A percentile compares a stretch with the other conserved stretches of the same genome.
Conservation (phyloP, 2,113 vertebrate species). For the Brachypteracias leptosomus region DNA sequence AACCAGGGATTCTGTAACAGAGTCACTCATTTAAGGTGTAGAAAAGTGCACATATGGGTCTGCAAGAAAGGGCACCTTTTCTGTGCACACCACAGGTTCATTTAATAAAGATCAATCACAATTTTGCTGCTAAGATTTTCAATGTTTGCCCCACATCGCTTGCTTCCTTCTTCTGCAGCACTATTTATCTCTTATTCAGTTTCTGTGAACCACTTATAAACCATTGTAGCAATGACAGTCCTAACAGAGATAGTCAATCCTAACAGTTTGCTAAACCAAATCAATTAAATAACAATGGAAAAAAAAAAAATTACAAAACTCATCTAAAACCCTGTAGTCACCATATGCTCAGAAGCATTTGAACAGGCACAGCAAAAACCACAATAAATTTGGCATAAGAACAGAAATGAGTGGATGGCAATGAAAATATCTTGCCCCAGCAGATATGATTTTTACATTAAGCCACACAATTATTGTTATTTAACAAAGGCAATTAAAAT, state of each 20-base stretch:
- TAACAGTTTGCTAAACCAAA: not conserved
- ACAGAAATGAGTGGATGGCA: not conserved
- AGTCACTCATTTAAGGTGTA: not conserved
- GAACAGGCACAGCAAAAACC: not conserved
- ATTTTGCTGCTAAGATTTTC: not conserved
- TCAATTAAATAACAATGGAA: not conserved
- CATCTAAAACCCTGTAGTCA: not conserved
- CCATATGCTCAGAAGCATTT: not conserved
- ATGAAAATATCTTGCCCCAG: not conserved
- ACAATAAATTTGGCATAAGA: not conserved
- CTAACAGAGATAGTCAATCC: not conserved
- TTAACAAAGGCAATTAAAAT: not conserved
- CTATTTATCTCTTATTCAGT: not conserved
- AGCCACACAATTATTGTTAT: fast-evolving
- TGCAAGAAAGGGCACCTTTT: not conserved
- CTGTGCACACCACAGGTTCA: not conserved
- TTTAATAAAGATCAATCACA: not conserved
- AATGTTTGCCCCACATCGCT: fast-evolving
- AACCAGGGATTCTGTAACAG: fast-evolving
- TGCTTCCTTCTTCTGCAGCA: not conserved
- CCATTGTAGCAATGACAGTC: not conserved
- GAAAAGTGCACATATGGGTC: fast-evolving
- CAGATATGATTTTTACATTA: not conserved
- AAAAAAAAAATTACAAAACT: not conserved
- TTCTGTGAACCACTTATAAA: not conserved